phyloP scores from a whole-genome alignment of 2,113 vertebrate species.

The Dendrocopos noguchii region DNA sequence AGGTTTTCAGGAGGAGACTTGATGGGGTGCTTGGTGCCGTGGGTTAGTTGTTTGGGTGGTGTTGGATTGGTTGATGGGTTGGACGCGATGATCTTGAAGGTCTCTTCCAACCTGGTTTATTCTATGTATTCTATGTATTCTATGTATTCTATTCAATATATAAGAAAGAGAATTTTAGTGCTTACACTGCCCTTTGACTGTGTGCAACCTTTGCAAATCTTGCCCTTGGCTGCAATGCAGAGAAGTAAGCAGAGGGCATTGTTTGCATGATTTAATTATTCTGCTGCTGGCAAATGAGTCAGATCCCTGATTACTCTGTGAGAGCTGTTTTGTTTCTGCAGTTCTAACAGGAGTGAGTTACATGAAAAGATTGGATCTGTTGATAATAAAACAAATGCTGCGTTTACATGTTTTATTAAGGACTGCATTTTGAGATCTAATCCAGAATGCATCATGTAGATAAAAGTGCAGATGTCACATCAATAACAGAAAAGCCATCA shows the following conservation, averaged over 20 bases:
- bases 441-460: neutral
- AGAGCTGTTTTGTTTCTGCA: neutral
- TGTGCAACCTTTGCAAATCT: neutral
- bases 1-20: too few species aligned
- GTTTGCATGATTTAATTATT: neutral
- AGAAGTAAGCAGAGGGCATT: neutral
- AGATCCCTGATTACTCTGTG: neutral
- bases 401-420: neutral
- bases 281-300: neutral
- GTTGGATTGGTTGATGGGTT: too few species aligned
- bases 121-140: too few species aligned
- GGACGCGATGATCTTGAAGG: too few species aligned
- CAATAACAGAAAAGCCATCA: accelerated
- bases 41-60: too few species aligned
- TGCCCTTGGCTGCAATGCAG: neutral
- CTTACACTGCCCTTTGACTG: neutral
- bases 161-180: neutral
- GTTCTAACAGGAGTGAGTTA: neutral
- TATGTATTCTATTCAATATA: too few species aligned
- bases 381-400: neutral
- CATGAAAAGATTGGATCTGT: neutral
- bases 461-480: neutral
- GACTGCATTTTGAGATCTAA: neutral
- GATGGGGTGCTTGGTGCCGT: too few species aligned
- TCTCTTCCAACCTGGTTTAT: too few species aligned